Evolutionary conservation across 2,888 invertebrate species (phyloP).

Genomic region (Monopis laevigella): DNA sequence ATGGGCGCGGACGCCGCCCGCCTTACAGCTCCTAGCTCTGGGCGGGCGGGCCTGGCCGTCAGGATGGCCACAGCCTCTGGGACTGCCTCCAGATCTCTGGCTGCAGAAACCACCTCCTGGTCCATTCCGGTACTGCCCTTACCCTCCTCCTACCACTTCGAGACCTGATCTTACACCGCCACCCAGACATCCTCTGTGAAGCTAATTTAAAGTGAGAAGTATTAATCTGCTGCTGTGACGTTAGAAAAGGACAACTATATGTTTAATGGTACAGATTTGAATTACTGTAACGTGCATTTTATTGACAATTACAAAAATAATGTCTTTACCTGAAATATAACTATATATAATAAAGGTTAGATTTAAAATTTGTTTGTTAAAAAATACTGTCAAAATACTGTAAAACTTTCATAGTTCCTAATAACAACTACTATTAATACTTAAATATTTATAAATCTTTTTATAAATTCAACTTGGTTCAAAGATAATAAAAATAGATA

Average conservation of each 20-base stretch:
- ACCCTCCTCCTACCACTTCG: slow-evolving; percentile 68
- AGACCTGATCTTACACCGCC: slow-evolving; percentile 33
- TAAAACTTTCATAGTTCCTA: slow-evolving; percentile 7
- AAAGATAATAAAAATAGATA: too few relatives aligned
- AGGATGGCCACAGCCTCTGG: slow-evolving; percentile 87
- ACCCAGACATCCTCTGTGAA: slow-evolving; percentile 53
- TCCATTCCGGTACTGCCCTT: slow-evolving; percentile 69
- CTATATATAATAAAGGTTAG: too few relatives aligned
- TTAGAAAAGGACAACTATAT: too few relatives aligned
- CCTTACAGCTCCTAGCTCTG: slow-evolving; percentile 51
- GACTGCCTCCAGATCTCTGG: slow-evolving; percentile 89
- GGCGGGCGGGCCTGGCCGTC: slow-evolving; percentile 85
- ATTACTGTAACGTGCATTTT: too few relatives aligned
- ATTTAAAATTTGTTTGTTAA: background rate
- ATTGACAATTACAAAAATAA: too few relatives aligned
- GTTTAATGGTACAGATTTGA: too few relatives aligned
- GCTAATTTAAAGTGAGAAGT: too few relatives aligned
- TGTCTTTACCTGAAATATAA: too few relatives aligned
- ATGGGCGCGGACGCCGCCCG: slow-evolving; percentile 61
- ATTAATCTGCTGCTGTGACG: too few relatives aligned
- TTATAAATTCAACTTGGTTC: too few relatives aligned
- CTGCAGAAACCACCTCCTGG: slow-evolving; percentile 82
- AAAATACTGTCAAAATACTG: too few relatives aligned
- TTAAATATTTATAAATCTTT: too few relatives aligned
- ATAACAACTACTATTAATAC: slow-evolving; percentile 10